These are phyloP conservation scores for Lepilemur ruficaudatus DNA, from an alignment of 2,797 vertebrate species.

Conservation along the genomic window DNA sequence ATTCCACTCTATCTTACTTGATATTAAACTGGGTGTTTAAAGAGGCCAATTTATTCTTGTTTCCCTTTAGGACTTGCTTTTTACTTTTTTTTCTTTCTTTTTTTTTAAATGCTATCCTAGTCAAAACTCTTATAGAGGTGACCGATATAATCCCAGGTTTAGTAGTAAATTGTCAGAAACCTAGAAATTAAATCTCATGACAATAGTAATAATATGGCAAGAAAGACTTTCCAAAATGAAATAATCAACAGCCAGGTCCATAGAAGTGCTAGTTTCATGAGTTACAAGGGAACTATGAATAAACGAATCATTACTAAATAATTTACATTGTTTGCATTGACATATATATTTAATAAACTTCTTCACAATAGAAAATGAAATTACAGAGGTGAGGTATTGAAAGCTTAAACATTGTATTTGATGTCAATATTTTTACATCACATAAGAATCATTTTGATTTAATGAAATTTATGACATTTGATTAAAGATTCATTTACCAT, in stretches of 20 bases:
- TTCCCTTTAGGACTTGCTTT: not conserved
- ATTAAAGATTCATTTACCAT: not conserved
- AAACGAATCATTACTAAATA: not conserved
- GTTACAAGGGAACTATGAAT: not conserved
- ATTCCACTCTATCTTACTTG: not conserved
- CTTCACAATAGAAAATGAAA: not conserved
- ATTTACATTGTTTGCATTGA: not conserved
- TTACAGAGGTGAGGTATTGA: not conserved
- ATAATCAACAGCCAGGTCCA: not conserved
- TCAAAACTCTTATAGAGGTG: not conserved
- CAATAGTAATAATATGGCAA: not conserved
- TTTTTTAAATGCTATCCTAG: not conserved
- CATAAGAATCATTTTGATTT: slow-evolving; percentile 30
- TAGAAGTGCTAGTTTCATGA: not conserved
- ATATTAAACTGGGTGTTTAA: not conserved
- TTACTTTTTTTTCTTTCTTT: not conserved
- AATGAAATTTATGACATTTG: not conserved
- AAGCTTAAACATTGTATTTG: not conserved
- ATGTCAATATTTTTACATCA: not conserved
- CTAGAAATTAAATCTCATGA: slow-evolving; percentile 9
- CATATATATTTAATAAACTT: not conserved
- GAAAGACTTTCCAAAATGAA: not conserved
- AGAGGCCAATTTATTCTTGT: not conserved
- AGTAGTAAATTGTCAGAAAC: not conserved
- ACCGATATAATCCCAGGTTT: not conserved